Conservation (phyloP, 2,113 vertebrate species). For the Menura novaehollandiae region DNA sequence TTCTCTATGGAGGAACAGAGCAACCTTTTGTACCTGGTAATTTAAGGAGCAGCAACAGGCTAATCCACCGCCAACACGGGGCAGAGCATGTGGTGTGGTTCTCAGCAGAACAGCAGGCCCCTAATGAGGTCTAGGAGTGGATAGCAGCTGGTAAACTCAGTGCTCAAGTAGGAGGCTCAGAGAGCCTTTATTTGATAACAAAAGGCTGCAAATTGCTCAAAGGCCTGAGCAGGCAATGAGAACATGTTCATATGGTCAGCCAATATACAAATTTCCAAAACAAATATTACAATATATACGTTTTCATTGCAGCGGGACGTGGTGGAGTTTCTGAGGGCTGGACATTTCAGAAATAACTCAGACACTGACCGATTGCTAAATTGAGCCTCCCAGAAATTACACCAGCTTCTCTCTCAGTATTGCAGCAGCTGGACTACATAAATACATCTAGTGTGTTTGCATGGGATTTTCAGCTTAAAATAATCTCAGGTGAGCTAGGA, state of each 20-base stretch:
- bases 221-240: slow-evolving; percentile 93
- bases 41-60: slow-evolving; percentile 86
- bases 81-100: slow-evolving; percentile 96
- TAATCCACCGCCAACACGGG: slow-evolving; percentile 78
- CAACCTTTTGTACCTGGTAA: slow-evolving; percentile 83
- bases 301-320: slow-evolving; percentile 47
- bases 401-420: slow-evolving; percentile 17
- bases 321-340: slow-evolving; percentile 14
- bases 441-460: background rate
- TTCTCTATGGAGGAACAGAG: slow-evolving; percentile 72
- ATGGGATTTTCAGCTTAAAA: background rate
- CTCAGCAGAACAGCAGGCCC: slow-evolving; percentile 95
- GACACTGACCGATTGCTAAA: background rate
- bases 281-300: slow-evolving; percentile 73
- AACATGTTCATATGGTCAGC: slow-evolving; percentile 95
- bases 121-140: slow-evolving; percentile 95
- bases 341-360: slow-evolving; percentile 24
- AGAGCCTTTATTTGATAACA: slow-evolving; percentile 93
- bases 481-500: background rate
- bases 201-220: slow-evolving; percentile 99
- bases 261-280: slow-evolving; percentile 74
- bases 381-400: slow-evolving; percentile 22
- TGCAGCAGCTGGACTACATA: background rate
- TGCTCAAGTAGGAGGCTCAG: slow-evolving; percentile 87
- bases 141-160: slow-evolving; percentile 99